A percentile compares a stretch with the other conserved stretches of the same genome.
Evolutionary conservation across 2,113 vertebrate genomes (phyloP).

Genomic region (Hemibagrus wyckioides): DNA sequence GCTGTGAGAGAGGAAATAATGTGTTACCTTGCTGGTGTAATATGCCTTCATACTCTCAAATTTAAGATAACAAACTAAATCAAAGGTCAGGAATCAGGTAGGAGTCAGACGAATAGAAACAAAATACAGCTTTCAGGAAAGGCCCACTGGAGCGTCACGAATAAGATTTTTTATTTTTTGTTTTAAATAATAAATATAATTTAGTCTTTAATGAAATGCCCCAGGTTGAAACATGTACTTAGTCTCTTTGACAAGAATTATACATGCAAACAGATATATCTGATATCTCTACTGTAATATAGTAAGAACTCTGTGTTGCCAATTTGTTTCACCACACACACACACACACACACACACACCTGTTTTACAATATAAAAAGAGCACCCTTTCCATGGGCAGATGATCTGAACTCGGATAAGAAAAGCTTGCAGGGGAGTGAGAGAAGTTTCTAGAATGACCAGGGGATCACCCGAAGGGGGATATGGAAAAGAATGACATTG

Average conservation of each 20-base stretch:
- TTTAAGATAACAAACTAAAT: constrained; percentile 83
- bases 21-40: constrained; percentile 69
- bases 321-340: background rate
- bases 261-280: background rate
- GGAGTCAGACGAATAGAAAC: constrained; percentile 62
- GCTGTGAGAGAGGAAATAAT: background rate
- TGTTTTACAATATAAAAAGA: background rate
- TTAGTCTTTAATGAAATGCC: constrained; percentile 90
- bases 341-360: background rate
- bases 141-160: constrained; percentile 83
- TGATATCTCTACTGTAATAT: background rate
- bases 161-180: constrained; percentile 84
- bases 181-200: constrained; percentile 92
- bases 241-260: too few relatives aligned
- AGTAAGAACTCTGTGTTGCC: constrained; percentile 66
- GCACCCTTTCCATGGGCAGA: constrained; percentile 85
- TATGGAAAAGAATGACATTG: constrained; percentile 62
- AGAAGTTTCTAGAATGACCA: constrained; percentile 82
- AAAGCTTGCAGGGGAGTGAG: constrained; percentile 66
- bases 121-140: constrained; percentile 68
- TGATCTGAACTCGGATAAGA: constrained; percentile 66
- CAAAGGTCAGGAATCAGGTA: constrained; percentile 85
- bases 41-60: constrained; percentile 82
- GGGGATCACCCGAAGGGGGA: constrained; percentile 92
- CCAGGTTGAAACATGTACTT: constrained; percentile 73